Evolutionary conservation across 2,113 vertebrate genomes (phyloP), one percentile per base, ranked within the genome.

Genomic region (Hippocampus comes): DNA sequence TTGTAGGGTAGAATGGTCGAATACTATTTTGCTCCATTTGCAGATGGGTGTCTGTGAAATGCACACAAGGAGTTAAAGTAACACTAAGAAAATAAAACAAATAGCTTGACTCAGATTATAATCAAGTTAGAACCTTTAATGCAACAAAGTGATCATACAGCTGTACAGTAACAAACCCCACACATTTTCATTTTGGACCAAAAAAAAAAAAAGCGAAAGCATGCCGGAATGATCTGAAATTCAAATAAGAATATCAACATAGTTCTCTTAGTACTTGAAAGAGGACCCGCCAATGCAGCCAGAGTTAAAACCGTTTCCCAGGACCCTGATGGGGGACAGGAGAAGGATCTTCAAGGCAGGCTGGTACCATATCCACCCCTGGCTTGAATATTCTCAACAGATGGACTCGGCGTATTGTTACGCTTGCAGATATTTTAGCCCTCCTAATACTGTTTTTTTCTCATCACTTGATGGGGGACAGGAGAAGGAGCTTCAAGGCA

Each of bases 241-340:
- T 75, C 43, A 86, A 86, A 85, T 72, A 75, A 74, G 74, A 74
- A 81, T 75, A 87, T 71, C 55, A 83, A 88, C 78, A 85, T 81
- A 84, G 85, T 78, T 70, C 56, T 73, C 68, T 84, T 92, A 91
- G 92, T 90, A 91, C 86, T 91, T 88, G 76, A n/a, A n/a, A n/a
- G n/a, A n/a, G n/a, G n/a, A n/a, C n/a, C n/a, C n/a, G n/a, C n/a
- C n/a, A n/a, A n/a, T n/a, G n/a, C n/a, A n/a, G n/a, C n/a, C n/a
- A n/a, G n/a, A n/a, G n/a, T n/a, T n/a, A n/a, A n/a, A n/a, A n/a
- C n/a, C n/a, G n/a, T n/a, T n/a, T n/a, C n/a, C n/a, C n/a, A n/a
- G n/a, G n/a, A n/a, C n/a, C n/a, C n/a, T n/a, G n/a, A n/a, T n/a
- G n/a, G n/a, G n/a, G n/a, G n/a, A n/a, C n/a, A n/a, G n/a, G n/a